These are phyloP conservation scores for Thryonomys swinderianus DNA, from an alignment of 2,113 vertebrate genomes.

Conservation along the genomic window DNA sequence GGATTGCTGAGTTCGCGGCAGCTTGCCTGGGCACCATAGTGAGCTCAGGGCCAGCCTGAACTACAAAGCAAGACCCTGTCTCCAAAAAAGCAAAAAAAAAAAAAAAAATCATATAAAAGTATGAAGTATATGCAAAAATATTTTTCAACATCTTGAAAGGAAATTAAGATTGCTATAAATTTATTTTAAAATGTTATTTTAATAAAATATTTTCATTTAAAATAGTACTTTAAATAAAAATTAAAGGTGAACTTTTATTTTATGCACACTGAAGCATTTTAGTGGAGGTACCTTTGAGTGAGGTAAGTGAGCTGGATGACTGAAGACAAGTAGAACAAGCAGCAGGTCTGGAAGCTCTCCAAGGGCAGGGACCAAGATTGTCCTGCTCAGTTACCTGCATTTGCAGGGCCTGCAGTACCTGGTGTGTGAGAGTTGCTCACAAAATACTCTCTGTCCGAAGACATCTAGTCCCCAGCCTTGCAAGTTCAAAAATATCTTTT, in stretches of 20 bases:
- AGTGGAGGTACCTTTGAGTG: not conserved
- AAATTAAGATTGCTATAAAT: constrained; percentile 1
- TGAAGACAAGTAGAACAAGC: not conserved
- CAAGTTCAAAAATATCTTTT: not conserved
- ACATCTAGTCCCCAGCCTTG: not conserved
- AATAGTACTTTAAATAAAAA: not conserved
- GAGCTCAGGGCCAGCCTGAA: too few relatives aligned
- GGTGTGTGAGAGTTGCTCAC: not conserved
- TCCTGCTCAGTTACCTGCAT: not conserved
- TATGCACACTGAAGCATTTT: not conserved
- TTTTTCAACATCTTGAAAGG: not conserved
- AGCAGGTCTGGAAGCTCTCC: not conserved
- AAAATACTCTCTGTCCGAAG: not conserved
- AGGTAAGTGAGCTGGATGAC: not conserved
- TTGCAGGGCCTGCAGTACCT: not conserved
- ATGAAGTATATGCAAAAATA: not conserved
- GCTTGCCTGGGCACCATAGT: too few relatives aligned
- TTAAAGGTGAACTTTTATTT: not conserved
- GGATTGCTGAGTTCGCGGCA: too few relatives aligned
- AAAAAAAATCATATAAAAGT: not conserved
- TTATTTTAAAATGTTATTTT: constrained; percentile 7
- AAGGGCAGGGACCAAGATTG: not conserved
- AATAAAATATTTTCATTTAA: not conserved
- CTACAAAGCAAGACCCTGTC: too few relatives aligned
- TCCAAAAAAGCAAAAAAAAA: too few relatives aligned